These are phyloP conservation scores for Trematomus loennbergii DNA, from an alignment of 2,113 vertebrate genomes.

Conservation along the genomic window DNA sequence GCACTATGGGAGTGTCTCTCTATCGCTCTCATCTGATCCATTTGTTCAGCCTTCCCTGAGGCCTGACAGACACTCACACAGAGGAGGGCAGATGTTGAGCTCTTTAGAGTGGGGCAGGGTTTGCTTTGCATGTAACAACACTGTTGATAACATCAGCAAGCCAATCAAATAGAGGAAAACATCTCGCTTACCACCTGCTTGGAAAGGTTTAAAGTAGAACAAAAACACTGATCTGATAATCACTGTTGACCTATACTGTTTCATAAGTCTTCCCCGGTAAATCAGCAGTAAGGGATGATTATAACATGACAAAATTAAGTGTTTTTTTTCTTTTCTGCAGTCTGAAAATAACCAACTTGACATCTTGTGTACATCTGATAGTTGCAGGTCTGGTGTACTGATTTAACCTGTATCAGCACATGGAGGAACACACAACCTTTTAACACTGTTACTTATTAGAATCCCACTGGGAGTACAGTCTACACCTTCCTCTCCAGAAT, in stretches of 20 bases:
- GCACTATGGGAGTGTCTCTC: conserved; percentile 1
- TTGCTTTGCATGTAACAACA: conserved; percentile 17
- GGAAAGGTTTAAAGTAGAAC: conserved; percentile 11
- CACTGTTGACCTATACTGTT: not conserved
- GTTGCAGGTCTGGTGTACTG: not conserved
- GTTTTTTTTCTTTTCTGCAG: not conserved
- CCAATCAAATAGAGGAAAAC: conserved; percentile 13
- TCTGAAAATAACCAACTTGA: not conserved
- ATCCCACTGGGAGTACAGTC: conserved; percentile 13
- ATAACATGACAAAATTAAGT: not conserved
- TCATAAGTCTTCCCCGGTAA: not conserved
- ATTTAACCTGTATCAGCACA: conserved; percentile 2
- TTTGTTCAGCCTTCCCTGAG: conserved; percentile 18
- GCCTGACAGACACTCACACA: conserved; percentile 27
- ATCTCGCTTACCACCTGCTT: conserved; percentile 14
- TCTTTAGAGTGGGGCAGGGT: not conserved
- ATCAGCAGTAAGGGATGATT: not conserved
- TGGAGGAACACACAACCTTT: not conserved
- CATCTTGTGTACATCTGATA: not conserved
- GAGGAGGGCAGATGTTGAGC: conserved; percentile 27
- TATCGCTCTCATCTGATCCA: conserved; percentile 27
- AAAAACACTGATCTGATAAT: not conserved
- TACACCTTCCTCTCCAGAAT: conserved; percentile 2
- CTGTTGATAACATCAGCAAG: conserved; percentile 37
- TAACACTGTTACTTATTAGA: conserved; percentile 4